Evolutionary conservation across 2,113 vertebrate genomes (phyloP), one percentile per base, ranked within the genome.

Genomic region (Cairina moschata): DNA sequence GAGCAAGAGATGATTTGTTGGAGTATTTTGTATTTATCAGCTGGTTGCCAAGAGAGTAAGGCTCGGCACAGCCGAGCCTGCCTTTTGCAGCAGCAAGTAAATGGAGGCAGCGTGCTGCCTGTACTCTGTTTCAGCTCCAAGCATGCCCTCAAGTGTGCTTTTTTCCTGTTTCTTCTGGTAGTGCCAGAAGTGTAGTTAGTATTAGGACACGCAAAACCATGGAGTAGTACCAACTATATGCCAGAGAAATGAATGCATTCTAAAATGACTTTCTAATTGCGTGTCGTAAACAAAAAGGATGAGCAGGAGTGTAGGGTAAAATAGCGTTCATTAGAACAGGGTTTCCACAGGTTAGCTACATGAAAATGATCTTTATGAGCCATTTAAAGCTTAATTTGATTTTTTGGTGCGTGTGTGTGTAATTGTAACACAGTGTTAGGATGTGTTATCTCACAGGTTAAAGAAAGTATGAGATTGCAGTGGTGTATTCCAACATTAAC

Each of bases 11-110:
- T 3, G 3, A 87, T 50, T 74, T 50, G 10, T 14, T 75, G 44
- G 67, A 91, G 56, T 17, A 34, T 46, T 75, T 74, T 74, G 36
- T 73, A 52, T 91, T 96, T 90, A 80, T 68, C 73, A 74, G 15
- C 6, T 9, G 22, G 48, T 8, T 95, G 91, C 86, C 71, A 76
- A 76, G 62, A 89, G 54, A 40, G 60, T 60, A 68, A 85, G 21
- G 54, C 36, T 65, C 34, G 74, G 52, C 11, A 6, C 17, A 40
- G 65, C 0, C 0, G 38, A 83, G 36, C 15, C 55, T 52, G 73
- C 60, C 38, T 56, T 81, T 60, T 21, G 18, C 62, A 82, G 80
- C n/a, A 89, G 86, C 69, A 72, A 88, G 73, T 63, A 84, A 34
- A 78, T 28, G 38, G 74, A 60, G 66, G 44, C 31, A 55, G 29